These are phyloP conservation scores for Drosophila multiciliata DNA, from an alignment of 2,888 invertebrate species.

Conservation along the genomic window DNA sequence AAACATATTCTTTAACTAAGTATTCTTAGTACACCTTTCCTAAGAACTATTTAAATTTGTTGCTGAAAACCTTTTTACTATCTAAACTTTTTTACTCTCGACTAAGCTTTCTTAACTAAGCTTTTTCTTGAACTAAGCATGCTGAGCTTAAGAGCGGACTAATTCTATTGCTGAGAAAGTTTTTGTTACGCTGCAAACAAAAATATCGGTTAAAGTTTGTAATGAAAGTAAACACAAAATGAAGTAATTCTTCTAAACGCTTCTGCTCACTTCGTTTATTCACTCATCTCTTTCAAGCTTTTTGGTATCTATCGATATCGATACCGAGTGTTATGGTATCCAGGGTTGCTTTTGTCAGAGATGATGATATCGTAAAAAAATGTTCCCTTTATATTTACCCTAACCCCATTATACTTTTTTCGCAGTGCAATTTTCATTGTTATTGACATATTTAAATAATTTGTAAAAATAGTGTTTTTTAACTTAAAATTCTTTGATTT, in stretches of 20 bases:
- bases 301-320: background rate
- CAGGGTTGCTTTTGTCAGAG: background rate
- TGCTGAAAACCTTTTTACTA: background rate
- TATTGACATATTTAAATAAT: constrained; percentile 56
- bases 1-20: background rate
- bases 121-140: background rate
- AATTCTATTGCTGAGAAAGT: background rate
- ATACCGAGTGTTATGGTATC: background rate
- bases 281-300: background rate
- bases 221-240: background rate
- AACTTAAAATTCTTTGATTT: constrained; percentile 62
- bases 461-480: constrained; percentile 2
- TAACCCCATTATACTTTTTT: background rate
- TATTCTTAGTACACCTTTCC: background rate
- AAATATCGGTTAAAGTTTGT: background rate
- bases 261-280: background rate
- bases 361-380: too few species aligned
- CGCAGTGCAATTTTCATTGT: background rate
- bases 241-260: background rate
- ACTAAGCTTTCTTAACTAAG: background rate
- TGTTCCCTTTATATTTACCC: background rate
- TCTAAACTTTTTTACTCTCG: background rate
- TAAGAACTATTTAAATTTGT: background rate
- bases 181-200: background rate
- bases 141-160: background rate